Percentiles rank a stretch among this genome's conserved stretches.
Conservation (phyloP, 1,140 invertebrate genomes). For the Drosophila ironensis region DNA sequence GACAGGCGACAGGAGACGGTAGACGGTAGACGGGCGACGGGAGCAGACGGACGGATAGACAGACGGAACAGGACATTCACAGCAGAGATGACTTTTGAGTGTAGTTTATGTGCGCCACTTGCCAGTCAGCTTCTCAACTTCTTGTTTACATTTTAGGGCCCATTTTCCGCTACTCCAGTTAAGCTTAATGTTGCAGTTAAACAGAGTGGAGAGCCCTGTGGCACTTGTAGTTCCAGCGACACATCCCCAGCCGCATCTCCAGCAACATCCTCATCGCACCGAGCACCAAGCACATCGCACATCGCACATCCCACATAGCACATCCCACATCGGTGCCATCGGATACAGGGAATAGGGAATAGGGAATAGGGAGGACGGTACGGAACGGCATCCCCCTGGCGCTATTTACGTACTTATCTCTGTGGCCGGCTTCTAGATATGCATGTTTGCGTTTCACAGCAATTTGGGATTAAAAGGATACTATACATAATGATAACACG, state of each 20-base stretch:
- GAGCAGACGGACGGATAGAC: no score
- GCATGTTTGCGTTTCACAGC: not conserved
- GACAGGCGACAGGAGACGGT: no score
- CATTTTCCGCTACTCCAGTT: conserved; percentile 35
- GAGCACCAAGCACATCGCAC: no score
- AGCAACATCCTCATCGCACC: no score
- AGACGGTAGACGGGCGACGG: no score
- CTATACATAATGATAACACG: not conserved
- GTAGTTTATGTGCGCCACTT: conserved; percentile 38
- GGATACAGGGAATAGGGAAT: no score
- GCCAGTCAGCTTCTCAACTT: conserved; percentile 32
- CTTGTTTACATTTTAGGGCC: conserved; percentile 40
- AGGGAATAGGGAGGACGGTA: no score
- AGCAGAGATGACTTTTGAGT: conserved; percentile 34
- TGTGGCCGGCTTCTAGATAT: not conserved
- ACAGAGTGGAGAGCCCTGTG: conserved; percentile 23
- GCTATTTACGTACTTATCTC: not conserved
- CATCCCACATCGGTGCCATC: no score
- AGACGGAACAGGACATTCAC: no score
- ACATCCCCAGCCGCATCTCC: conserved; percentile 13
- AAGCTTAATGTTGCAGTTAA: conserved; percentile 38
- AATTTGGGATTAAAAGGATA: not conserved
- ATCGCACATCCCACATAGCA: no score
- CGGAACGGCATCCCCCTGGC: not conserved
- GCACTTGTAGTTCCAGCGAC: conserved; percentile 25